Evolutionary conservation across 2,888 invertebrate species (phyloP), one percentile per base, ranked within the genome.

Genomic region (Philopedon plagiatum): DNA sequence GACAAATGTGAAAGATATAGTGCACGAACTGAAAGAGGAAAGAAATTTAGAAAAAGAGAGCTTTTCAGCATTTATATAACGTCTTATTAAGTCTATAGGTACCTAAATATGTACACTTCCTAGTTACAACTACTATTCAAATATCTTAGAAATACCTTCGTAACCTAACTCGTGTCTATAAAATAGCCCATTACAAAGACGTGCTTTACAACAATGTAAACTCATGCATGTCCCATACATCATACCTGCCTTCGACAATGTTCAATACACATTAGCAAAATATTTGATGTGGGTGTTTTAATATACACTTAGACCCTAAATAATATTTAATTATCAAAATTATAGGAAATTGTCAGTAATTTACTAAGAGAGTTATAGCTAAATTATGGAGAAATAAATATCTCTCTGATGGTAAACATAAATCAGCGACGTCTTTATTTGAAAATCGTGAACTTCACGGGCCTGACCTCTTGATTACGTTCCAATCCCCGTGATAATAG

Each of bases 391-490:
- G 62, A 54, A 51, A 69, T 64, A 56, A 56, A 54, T 64, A 64
- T 64, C 56, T 64, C 56, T 34, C 54, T 41, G 56, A 54, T 54
- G 44, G 54, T 26, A 29, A 62, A 54, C 61, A 62, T 69, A 69
- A 69, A 69, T 69, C 56, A 57, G 37, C 34, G 9, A 51, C 26
- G 54, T 69, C 29, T 61, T 66, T 69, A 62, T 69, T 62, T 21
- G 68, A 62, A 62, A 69, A 61, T 69, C 68, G 68, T 69, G 68
- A 61, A 61, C 56, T 44, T 61, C 54, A 61, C 56, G 44, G 41
- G 23, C 23, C 62, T 57, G 54, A 64, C 64, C 51, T 54, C 37
- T 21, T 49, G 37, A 37, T 49, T 49, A 18, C 13, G 64, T 49
- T 34, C 51, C 54, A 54, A 64, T 37, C 8, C 15, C 51, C 29